These are phyloP conservation scores for Pteropus alecto DNA, from an alignment of 2,113 vertebrate genomes.

Conservation along the genomic window DNA sequence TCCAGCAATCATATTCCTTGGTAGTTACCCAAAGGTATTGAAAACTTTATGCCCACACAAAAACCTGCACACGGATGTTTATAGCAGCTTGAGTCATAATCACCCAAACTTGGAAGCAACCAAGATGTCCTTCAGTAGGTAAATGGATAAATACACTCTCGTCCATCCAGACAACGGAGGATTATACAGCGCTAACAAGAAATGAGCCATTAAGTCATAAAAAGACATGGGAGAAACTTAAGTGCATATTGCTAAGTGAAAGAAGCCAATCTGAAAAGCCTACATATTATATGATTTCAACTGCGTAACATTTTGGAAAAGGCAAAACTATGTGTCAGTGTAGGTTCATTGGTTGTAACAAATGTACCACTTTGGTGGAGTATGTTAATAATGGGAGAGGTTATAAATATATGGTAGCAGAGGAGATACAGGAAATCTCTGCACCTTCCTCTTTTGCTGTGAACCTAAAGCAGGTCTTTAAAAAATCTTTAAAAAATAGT, in stretches of 20 bases:
- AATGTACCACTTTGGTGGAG: background rate
- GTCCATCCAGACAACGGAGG: background rate
- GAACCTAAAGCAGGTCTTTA: background rate
- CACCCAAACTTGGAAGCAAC: background rate
- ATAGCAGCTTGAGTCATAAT: background rate
- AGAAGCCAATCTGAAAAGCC: background rate
- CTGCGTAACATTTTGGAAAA: background rate
- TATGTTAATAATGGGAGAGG: background rate
- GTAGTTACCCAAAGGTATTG: background rate
- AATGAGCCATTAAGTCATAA: background rate
- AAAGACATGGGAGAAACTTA: background rate
- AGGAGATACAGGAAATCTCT: background rate
- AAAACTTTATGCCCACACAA: background rate
- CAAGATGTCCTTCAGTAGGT: background rate
- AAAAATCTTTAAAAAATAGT: background rate
- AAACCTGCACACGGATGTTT: background rate
- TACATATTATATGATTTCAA: background rate
- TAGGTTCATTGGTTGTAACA: background rate
- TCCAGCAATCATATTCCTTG: background rate
- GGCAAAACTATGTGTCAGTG: background rate
- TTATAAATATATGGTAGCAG: background rate
- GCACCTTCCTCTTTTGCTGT: background rate
- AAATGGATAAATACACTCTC: background rate
- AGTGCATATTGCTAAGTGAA: background rate
- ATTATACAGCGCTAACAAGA: background rate